Conservation (phyloP, 2,888 invertebrate genomes). For the Cryptus armator region DNA sequence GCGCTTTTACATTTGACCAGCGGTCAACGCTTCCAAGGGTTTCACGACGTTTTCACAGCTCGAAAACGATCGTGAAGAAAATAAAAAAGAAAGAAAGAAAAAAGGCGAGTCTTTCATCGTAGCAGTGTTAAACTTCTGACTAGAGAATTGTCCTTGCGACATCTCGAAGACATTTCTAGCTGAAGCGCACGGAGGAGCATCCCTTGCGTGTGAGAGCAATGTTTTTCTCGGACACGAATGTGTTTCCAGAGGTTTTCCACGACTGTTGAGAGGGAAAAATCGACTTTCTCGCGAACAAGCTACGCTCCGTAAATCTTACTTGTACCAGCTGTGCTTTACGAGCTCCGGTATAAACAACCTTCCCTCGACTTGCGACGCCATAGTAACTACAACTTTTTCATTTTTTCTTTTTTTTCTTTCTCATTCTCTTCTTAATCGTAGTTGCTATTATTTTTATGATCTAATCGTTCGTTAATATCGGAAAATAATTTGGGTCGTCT, state of each 20-base stretch:
- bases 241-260: conserved; percentile 1
- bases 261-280: conserved; percentile 42
- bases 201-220: conserved; percentile 15
- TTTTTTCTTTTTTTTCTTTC: conserved; percentile 37
- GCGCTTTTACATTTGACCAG: background rate
- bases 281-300: conserved; percentile 74
- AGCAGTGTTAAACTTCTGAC: conserved; percentile 15
- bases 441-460: conserved; percentile 20
- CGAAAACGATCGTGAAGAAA: conserved; percentile 29
- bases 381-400: conserved; percentile 58
- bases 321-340: conserved; percentile 79
- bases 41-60: conserved; percentile 18
- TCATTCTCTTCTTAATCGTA: background rate
- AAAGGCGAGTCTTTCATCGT: background rate
- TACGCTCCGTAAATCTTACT: conserved; percentile 77
- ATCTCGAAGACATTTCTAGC: conserved; percentile 44
- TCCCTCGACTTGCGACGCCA: background rate
- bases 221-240: conserved; percentile 25
- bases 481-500: conserved; percentile 32
- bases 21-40: background rate
- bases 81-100: background rate
- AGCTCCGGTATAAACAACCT: conserved; percentile 55
- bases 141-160: conserved; percentile 36
- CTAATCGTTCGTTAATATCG: background rate
- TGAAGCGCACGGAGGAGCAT: conserved; percentile 23